Conservation (phyloP, 2,113 vertebrate genomes). For the Verasper variegatus region DNA sequence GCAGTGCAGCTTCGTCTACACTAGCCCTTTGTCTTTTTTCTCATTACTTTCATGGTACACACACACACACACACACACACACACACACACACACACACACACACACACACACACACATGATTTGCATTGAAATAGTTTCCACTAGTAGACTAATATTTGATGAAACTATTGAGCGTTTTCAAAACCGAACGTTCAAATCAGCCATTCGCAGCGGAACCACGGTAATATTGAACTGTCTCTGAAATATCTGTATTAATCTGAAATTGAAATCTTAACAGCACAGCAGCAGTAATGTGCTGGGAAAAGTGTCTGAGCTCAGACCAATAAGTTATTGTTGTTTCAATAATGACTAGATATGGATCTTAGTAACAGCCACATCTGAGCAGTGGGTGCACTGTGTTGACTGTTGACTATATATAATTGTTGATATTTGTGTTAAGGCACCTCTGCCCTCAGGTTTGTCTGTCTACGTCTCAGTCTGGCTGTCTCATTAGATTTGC, state of each 20-base stretch:
- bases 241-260: conserved; percentile 19
- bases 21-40: conserved; percentile 12
- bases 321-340: conserved; percentile 8
- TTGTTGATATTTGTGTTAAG: conserved; percentile 22
- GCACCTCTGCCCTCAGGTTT: conserved; percentile 42
- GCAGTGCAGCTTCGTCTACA: not conserved
- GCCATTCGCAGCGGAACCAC: not conserved
- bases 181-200: not conserved
- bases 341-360: conserved; percentile 4
- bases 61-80: too few species aligned
- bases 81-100: too few species aligned
- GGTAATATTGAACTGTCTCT: conserved; percentile 15
- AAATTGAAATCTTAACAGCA: conserved; percentile 39
- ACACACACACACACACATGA: conserved; percentile 1
- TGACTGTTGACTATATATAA: conserved; percentile 6
- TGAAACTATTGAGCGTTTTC: conserved; percentile 14
- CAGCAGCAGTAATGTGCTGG: not conserved
- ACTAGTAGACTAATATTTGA: conserved; percentile 25
- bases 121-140: conserved; percentile 32
- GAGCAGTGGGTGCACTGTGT: conserved; percentile 1
- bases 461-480: conserved; percentile 43
- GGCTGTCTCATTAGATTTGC: conserved; percentile 68
- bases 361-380: conserved; percentile 4
- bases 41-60: conserved; percentile 16
- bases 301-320: not conserved